These are phyloP conservation scores for Pheosia gnoma DNA, from an alignment of 2,888 invertebrate genomes.

Conservation along the genomic window DNA sequence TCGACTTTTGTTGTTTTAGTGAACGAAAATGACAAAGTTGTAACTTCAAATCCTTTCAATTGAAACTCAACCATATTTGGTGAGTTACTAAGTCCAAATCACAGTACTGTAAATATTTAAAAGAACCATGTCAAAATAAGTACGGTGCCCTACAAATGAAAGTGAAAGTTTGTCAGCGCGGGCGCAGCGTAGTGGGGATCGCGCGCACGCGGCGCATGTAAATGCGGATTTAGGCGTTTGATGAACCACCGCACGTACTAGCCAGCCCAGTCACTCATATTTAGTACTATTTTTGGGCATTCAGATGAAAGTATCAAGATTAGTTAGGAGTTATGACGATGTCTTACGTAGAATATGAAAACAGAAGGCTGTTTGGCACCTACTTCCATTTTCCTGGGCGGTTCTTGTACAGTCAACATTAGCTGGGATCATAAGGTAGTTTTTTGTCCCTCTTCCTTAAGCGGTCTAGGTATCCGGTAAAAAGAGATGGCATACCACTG, in stretches of 20 bases:
- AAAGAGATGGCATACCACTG: no score
- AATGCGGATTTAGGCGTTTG: slow-evolving; percentile 71
- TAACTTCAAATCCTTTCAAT: slow-evolving; percentile 11
- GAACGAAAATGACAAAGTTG: slow-evolving; percentile 52
- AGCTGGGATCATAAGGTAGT: no score
- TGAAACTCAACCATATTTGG: slow-evolving; percentile 24
- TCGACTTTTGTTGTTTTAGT: slow-evolving; percentile 56
- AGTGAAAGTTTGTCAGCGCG: slow-evolving; percentile 76
- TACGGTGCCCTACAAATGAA: slow-evolving; percentile 78
- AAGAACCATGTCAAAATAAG: slow-evolving; percentile 48
- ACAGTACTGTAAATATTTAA: background rate
- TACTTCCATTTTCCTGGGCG: background rate
- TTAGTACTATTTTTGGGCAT: slow-evolving; percentile 50
- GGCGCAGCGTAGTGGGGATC: slow-evolving; percentile 49
- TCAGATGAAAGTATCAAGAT: slow-evolving; percentile 54
- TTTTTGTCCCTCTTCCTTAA: no score
- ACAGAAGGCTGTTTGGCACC: background rate
- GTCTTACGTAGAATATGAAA: slow-evolving; percentile 6
- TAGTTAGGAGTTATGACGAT: slow-evolving; percentile 17
- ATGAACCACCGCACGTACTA: slow-evolving; percentile 64
- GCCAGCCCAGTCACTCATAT: slow-evolving; percentile 39
- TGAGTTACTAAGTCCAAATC: slow-evolving; percentile 32
- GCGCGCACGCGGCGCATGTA: slow-evolving; percentile 52
- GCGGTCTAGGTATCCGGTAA: no score
- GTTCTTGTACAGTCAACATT: no score